Base-by-base conservation (phyloP, 2,113 vertebrate genomes). In the Calonectris borealis region DNA sequence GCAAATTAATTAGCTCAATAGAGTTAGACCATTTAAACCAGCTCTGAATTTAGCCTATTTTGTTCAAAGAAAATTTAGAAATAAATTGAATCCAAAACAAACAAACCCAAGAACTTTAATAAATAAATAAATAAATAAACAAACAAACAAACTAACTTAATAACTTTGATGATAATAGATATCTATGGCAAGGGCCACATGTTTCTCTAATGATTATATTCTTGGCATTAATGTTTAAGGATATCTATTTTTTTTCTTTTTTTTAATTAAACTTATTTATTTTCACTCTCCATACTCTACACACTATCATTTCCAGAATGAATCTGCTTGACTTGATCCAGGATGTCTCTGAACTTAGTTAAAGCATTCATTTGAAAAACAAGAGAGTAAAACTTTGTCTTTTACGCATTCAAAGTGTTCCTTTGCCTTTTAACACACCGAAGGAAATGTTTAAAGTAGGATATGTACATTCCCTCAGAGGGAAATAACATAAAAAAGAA, bases 371-470 rank as follows among this genome's bases (percentile, higher is more conserved):
- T 79, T 72, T 93, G 38, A 83, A 91, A 86, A 91, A 40, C 9
- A 32, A 6, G 55, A 72, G 13, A 76, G 36, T 38, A 88, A 89
- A 66, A 81, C 17, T 46, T 76, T 27, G 2, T 57, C 34, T 88
- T 96, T 60, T 89, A 32, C 22, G 14, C 65, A 32, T 16, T 91
- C 62, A 90, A 90, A 90, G 12, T 15, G 4, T 72, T 93, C 52
- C 57, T 94, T 80, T 83, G 44, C 54, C 64, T 65, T 87, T 94
- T 87, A 94, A 92, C 55, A 92, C 94, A 92, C 49, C 10, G 94
- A 90, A 97, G 32, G 40, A 97, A 96, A 95, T 78, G 66, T 93
- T 93, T 96, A 94, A 97, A 91, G 55, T 75, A 72, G 44, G 93
- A 75, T 93, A 55, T 55, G 52, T 86, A 90, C 20, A 89, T 79